Evolutionary conservation across 1,140 invertebrate species (phyloP).

Genomic region (Eriosoma lanigerum): DNA sequence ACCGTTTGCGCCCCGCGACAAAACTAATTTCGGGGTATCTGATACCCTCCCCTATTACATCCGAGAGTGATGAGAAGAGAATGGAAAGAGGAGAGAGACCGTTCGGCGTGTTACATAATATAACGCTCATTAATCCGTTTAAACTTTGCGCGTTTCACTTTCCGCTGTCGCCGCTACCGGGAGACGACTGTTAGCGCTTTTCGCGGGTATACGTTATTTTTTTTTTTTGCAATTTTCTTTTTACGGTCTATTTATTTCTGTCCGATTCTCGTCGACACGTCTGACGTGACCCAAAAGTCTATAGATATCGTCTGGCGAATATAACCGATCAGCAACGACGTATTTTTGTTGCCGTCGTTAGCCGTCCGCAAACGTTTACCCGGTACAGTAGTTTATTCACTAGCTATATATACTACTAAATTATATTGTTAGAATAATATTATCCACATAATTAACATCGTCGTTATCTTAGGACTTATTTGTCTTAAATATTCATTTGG

Average conservation of each 20-base stretch:
- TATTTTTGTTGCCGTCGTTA: too few relatives aligned
- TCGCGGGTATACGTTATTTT: not conserved
- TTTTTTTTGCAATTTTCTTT: not conserved
- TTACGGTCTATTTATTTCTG: too few relatives aligned
- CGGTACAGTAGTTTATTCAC: too few relatives aligned
- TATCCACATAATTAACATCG: not conserved
- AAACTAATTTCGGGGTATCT: constrained; percentile 46
- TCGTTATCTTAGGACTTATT: not conserved
- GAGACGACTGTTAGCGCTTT: constrained; percentile 39
- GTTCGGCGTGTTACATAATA: not conserved
- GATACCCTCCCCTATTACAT: too few relatives aligned
- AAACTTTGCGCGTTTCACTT: constrained; percentile 45
- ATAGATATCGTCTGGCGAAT: not conserved
- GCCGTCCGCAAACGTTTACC: too few relatives aligned
- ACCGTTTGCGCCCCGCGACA: not conserved
- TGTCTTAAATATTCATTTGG: not conserved
- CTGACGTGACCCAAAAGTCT: not conserved
- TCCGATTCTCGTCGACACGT: not conserved
- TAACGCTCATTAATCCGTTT: constrained; percentile 47
- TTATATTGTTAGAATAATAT: too few relatives aligned
- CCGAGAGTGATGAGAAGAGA: not conserved
- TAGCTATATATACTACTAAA: too few relatives aligned
- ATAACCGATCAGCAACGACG: not conserved
- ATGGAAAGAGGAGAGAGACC: not conserved
- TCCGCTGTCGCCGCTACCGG: not conserved